Evolutionary conservation across 2,113 vertebrate species (phyloP).

Genomic region (Myrmophylax atrothorax): DNA sequence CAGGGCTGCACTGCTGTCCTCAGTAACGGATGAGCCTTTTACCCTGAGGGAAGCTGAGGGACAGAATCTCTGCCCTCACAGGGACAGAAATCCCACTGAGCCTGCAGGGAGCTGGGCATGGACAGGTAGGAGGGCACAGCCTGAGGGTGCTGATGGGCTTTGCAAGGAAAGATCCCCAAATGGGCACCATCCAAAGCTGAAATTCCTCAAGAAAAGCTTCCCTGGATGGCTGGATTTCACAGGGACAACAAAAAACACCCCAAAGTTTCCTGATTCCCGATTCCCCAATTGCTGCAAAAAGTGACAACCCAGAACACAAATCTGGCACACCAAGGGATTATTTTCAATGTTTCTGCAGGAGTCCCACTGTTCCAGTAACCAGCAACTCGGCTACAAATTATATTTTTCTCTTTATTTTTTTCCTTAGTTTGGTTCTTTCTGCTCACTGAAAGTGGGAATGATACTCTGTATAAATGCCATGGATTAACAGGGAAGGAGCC

Average conservation of each 20-base stretch:
- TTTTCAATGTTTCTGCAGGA: neutral
- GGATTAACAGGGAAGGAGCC: neutral
- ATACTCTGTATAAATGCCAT: neutral
- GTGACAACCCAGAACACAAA: neutral
- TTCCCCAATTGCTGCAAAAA: neutral
- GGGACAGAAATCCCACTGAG: fast-evolving
- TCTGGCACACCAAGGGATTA: neutral
- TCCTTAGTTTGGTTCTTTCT: neutral
- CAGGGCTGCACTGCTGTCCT: neutral
- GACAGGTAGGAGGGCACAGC: fast-evolving
- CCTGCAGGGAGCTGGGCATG: fast-evolving
- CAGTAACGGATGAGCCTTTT: neutral
- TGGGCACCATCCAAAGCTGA: fast-evolving
- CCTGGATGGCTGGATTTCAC: fast-evolving
- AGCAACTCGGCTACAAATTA: neutral
- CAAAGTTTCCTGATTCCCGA: neutral
- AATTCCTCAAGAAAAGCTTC: neutral
- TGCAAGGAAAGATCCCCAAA: neutral
- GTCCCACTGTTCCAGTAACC: neutral
- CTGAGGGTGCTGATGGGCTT: fast-evolving
- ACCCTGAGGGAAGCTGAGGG: neutral
- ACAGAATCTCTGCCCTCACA: neutral
- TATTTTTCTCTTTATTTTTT: neutral
- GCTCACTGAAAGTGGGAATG: neutral
- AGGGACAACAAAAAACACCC: fast-evolving